These are phyloP conservation scores for Hecatera dysodea DNA, from an alignment of 2,888 invertebrate species.

Conservation along the genomic window DNA sequence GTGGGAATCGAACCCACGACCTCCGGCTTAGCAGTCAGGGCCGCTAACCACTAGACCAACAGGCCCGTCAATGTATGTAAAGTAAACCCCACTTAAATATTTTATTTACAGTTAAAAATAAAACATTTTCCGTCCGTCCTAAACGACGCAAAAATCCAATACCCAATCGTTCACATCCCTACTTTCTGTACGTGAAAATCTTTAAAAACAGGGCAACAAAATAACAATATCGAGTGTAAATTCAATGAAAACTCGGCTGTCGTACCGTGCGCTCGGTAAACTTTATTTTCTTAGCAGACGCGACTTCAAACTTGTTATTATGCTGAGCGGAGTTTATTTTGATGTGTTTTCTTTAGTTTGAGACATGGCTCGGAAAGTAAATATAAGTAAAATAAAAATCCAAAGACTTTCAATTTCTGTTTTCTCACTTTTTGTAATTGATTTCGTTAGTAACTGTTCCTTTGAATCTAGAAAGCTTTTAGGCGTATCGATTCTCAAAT, in stretches of 20 bases:
- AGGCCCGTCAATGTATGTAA: too few relatives aligned
- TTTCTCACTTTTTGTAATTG: slow-evolving; percentile 20
- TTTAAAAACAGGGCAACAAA: slow-evolving; percentile 25
- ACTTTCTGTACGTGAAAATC: slow-evolving; percentile 24
- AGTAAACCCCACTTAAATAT: too few relatives aligned
- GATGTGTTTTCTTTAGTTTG: slow-evolving; percentile 60
- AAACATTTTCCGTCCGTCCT: neutral
- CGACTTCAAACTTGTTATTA: slow-evolving; percentile 60
- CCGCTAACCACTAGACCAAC: too few relatives aligned
- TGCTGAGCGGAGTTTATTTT: slow-evolving; percentile 59
- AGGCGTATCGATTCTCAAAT: neutral
- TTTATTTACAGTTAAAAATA: too few relatives aligned
- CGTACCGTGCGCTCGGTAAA: slow-evolving; percentile 42
- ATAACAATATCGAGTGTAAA: slow-evolving; percentile 61
- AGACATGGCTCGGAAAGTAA: slow-evolving; percentile 45
- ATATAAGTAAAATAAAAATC: slow-evolving; percentile 34
- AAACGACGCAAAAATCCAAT: neutral
- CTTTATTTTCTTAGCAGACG: slow-evolving; percentile 64
- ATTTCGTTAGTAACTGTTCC: slow-evolving; percentile 5
- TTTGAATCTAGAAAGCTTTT: slow-evolving; percentile 22
- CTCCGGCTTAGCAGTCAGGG: too few relatives aligned
- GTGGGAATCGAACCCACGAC: too few relatives aligned
- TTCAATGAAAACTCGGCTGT: slow-evolving; percentile 57
- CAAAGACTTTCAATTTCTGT: slow-evolving; percentile 25
- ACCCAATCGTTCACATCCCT: slow-evolving; percentile 9